Percentiles rank a stretch among this genome's conserved stretches.
These are phyloP conservation scores for Anastrepha obliqua DNA, from an alignment of 1,140 invertebrate species.

Conservation along the genomic window DNA sequence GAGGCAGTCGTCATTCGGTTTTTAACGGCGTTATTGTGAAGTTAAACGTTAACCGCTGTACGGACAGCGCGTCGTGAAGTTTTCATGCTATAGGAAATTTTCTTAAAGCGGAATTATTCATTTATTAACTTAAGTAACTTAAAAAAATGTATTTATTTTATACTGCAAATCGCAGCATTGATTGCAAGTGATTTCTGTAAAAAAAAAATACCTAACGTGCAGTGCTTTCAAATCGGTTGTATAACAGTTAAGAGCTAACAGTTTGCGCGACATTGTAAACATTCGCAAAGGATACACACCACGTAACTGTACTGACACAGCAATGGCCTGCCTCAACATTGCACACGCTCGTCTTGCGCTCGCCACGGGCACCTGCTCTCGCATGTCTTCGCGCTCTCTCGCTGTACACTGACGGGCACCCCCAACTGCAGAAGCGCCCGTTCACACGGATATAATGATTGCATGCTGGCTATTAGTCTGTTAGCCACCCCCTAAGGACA, in stretches of 20 bases:
- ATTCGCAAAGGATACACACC: slow-evolving; percentile 4
- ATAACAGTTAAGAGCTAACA: slow-evolving; percentile 63
- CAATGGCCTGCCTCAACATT: slow-evolving; percentile 48
- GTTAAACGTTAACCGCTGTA: slow-evolving; percentile 7
- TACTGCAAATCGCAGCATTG: not conserved
- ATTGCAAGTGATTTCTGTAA: not conserved
- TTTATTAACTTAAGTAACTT: too few relatives aligned
- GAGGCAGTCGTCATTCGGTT: slow-evolving; percentile 14
- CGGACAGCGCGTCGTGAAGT: not conserved
- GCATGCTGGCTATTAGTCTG: not conserved
- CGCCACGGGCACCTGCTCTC: slow-evolving; percentile 9
- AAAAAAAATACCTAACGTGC: slow-evolving; percentile 58
- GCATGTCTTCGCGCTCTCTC: not conserved
- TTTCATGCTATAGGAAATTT: not conserved
- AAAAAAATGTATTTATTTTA: too few relatives aligned
- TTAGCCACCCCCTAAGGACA: not conserved
- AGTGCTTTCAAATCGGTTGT: slow-evolving; percentile 63
- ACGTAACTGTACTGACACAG: not conserved
- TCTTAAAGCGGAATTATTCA: not conserved
- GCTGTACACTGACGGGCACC: not conserved
- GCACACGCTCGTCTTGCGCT: not conserved
- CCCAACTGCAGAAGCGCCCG: not conserved
- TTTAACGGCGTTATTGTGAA: slow-evolving; percentile 29
- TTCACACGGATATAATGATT: slow-evolving; percentile 3
- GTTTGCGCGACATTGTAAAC: slow-evolving; percentile 60